Percentiles rank a stretch among this genome's conserved stretches.
Evolutionary conservation across 2,888 invertebrate genomes (phyloP).

Genomic region (Polylopha cassiicola): DNA sequence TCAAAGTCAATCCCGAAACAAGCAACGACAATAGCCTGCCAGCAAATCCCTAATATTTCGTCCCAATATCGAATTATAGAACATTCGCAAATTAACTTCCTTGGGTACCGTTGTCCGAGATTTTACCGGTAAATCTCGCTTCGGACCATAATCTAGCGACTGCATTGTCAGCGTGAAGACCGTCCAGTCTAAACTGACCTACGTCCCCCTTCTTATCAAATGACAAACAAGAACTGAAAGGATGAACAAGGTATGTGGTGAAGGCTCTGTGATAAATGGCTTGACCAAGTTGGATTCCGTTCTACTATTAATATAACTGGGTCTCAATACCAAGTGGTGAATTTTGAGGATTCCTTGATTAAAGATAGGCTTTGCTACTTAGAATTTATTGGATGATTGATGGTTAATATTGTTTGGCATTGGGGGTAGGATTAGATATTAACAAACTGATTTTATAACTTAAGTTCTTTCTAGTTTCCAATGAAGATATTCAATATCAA

Average conservation of each 20-base stretch:
- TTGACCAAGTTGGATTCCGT: constrained; percentile 33
- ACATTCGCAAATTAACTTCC: constrained; percentile 52
- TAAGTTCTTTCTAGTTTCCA: too few relatives aligned
- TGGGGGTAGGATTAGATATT: too few relatives aligned
- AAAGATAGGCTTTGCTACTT: background rate
- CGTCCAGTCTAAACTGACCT: constrained; percentile 32
- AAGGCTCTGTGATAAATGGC: constrained; percentile 32
- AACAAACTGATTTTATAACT: too few relatives aligned
- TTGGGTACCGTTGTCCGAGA: constrained; percentile 33
- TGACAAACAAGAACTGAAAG: background rate
- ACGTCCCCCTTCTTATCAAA: background rate
- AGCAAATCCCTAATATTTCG: constrained; percentile 27
- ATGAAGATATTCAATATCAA: too few relatives aligned
- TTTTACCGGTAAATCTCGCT: constrained; percentile 46
- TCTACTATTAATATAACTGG: constrained; percentile 52
- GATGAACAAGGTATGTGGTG: background rate
- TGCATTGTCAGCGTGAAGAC: constrained; percentile 48
- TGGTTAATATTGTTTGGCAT: too few relatives aligned
- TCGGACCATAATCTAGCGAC: constrained; percentile 50
- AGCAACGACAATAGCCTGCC: constrained; percentile 18
- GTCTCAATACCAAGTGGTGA: constrained; percentile 41
- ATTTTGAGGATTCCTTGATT: constrained; percentile 16
- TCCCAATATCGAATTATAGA: constrained; percentile 36
- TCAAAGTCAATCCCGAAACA: too few relatives aligned
- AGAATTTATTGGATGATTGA: too few relatives aligned